phyloP scores from a whole-genome alignment of 2,113 vertebrate genomes.

The Gymnarchus niloticus region DNA sequence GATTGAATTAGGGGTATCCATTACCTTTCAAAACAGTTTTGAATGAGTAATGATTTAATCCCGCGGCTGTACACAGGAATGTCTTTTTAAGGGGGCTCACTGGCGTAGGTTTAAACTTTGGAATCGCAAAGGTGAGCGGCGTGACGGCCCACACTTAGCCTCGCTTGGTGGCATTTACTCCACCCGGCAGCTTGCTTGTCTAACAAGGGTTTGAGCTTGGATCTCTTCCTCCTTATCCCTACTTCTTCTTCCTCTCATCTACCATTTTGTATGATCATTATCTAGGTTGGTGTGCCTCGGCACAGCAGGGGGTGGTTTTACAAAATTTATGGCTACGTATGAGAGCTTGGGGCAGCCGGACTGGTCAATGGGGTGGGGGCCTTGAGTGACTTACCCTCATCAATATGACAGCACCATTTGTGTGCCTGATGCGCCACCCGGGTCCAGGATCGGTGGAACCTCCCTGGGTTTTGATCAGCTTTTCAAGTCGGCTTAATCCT shows the following conservation, averaged over 20 bases:
- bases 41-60: background rate
- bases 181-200: background rate
- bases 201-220: background rate
- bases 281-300: background rate
- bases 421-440: conserved; percentile 44
- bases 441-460: conserved; percentile 37
- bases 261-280: background rate
- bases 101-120: background rate
- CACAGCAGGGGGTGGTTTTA: background rate
- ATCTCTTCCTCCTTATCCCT: background rate
- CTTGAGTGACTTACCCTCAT: conserved; percentile 34
- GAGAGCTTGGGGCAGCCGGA: background rate
- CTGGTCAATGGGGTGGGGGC: background rate
- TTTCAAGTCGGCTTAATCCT: conserved; percentile 62
- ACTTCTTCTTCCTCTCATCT: no score
- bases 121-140: background rate
- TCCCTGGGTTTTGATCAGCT: conserved; percentile 51
- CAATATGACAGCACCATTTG: conserved; percentile 54
- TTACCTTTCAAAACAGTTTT: background rate
- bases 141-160: background rate
- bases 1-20: no score
- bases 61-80: no score
- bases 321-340: background rate
- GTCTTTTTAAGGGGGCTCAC: background rate
- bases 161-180: background rate